Evolutionary conservation across 2,797 vertebrate species (phyloP).

Genomic region (Gymnothorax reevesii): DNA sequence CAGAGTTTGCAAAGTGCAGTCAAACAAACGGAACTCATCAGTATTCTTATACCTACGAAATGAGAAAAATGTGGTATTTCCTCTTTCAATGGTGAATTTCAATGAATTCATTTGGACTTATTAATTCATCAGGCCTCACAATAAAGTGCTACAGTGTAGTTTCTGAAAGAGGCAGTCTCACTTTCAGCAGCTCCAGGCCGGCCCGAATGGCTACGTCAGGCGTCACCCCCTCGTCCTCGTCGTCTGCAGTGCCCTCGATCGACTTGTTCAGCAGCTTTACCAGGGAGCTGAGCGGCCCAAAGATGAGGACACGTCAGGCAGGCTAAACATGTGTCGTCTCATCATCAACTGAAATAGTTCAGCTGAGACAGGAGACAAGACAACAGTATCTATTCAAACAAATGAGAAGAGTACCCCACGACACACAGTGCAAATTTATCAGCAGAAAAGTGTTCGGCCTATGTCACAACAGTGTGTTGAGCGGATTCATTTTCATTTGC

Average conservation of each 20-base stretch:
- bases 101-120: not conserved
- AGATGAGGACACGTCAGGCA: not conserved
- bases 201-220: slow-evolving; percentile 97
- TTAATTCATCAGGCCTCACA: not conserved
- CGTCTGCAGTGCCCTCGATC: slow-evolving; percentile 95
- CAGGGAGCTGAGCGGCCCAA: slow-evolving; percentile 80
- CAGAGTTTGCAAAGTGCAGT: no score
- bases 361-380: not conserved
- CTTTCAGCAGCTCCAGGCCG: slow-evolving; percentile 97
- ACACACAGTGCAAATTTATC: not conserved
- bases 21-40: no score
- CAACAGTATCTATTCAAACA: slow-evolving; percentile 15
- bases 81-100: not conserved
- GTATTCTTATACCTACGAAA: no score
- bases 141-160: not conserved
- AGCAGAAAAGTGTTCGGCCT: not conserved
- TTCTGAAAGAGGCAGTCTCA: slow-evolving; percentile 46
- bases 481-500: not conserved
- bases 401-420: not conserved
- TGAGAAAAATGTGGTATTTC: no score
- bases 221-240: slow-evolving; percentile 97
- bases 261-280: slow-evolving; percentile 98
- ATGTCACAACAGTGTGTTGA: not conserved
- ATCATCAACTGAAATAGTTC: not conserved
- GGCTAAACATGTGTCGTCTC: not conserved